Percentiles rank a stretch among this genome's conserved stretches.
Evolutionary conservation across 2,888 invertebrate species (phyloP).

Genomic region (Sycophila texana): DNA sequence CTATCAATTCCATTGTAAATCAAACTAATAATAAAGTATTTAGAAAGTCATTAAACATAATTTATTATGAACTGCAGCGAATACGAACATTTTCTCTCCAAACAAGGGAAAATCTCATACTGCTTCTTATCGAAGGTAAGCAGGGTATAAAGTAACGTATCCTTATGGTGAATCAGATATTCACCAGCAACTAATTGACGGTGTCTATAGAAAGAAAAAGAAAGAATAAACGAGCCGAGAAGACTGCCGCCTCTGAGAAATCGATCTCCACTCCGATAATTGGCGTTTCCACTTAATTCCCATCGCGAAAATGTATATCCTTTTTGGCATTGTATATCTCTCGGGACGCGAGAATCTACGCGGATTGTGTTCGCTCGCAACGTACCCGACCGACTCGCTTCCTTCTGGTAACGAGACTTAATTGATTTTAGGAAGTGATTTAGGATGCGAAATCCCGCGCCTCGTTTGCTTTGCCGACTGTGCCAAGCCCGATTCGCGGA

Average conservation of each 20-base stretch:
- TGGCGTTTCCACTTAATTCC: slow-evolving; percentile 39
- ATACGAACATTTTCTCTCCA: no score
- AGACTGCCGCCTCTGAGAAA: slow-evolving; percentile 34
- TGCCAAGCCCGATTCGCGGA: no score
- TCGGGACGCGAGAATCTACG: not conserved
- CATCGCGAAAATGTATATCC: slow-evolving; percentile 30
- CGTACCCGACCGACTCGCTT: not conserved
- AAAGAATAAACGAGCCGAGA: slow-evolving; percentile 5
- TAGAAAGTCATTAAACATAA: no score
- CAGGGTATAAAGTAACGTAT: no score
- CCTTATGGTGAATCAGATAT: no score
- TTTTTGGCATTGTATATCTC: slow-evolving; percentile 11
- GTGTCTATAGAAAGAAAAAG: not conserved
- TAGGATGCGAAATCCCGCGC: slow-evolving; percentile 2
- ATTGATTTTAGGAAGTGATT: slow-evolving; percentile 50
- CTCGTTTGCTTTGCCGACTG: not conserved
- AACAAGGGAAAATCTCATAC: no score
- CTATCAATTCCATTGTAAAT: no score
- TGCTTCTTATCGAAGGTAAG: no score
- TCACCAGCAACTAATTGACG: no score
- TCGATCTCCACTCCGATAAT: slow-evolving; percentile 31
- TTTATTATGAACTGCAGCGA: no score
- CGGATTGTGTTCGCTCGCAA: not conserved
- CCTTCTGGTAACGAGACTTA: slow-evolving; percentile 43
- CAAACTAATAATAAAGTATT: no score